Evolutionary conservation across 2,113 vertebrate species (phyloP).

Genomic region (Pheucticus melanocephalus): DNA sequence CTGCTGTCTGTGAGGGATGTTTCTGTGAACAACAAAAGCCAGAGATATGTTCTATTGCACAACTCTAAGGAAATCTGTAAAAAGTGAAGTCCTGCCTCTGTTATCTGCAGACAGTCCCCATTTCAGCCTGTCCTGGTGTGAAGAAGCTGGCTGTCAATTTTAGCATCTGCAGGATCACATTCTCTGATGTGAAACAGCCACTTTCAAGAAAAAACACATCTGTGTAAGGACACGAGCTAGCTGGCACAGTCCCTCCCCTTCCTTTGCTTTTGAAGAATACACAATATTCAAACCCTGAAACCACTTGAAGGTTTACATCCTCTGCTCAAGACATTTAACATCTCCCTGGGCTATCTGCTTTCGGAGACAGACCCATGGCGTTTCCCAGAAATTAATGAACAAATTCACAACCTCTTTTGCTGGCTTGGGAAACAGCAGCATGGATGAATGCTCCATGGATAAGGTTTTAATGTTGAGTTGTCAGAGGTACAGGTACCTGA

Average conservation of each 20-base stretch:
- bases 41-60: neutral
- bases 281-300: neutral
- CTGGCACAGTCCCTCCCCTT: neutral
- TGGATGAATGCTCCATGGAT: neutral
- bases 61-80: neutral
- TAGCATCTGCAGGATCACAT: neutral
- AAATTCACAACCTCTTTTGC: neutral
- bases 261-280: neutral
- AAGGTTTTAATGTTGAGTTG: neutral
- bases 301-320: neutral
- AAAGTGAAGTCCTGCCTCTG: neutral
- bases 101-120: neutral
- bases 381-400: neutral
- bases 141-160: neutral
- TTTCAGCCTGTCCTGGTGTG: rapidly evolving
- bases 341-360: neutral
- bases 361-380: neutral
- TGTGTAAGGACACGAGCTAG: neutral
- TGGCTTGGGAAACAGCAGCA: neutral
- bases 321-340: neutral
- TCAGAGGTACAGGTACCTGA: neutral
- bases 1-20: neutral
- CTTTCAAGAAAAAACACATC: neutral
- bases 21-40: neutral
- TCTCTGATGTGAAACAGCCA: neutral